These are phyloP conservation scores for Octodon degus DNA, from an alignment of 2,113 vertebrate species.

Conservation along the genomic window DNA sequence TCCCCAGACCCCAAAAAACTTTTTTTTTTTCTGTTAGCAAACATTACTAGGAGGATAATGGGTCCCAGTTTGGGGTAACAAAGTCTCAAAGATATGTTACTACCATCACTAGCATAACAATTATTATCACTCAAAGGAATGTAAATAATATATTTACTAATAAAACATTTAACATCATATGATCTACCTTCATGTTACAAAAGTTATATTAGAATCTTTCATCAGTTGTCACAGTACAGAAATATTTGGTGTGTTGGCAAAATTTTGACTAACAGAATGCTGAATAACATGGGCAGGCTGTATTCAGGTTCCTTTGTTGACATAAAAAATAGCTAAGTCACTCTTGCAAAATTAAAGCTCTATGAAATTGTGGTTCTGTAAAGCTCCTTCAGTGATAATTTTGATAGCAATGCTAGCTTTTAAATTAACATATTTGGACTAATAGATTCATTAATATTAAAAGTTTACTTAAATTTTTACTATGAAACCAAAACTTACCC, in stretches of 20 bases:
- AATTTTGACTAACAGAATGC: conserved; percentile 55
- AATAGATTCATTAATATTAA: conserved; percentile 40
- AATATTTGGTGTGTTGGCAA: background rate
- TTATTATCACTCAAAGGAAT: conserved; percentile 45
- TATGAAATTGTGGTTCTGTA: conserved; percentile 23
- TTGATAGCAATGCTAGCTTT: conserved; percentile 24
- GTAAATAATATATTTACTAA: conserved; percentile 34
- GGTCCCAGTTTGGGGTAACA: conserved; percentile 11
- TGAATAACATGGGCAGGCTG: conserved; percentile 56
- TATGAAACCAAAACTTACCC: conserved; percentile 53
- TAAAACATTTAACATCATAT: conserved; percentile 42
- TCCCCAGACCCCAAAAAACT: background rate
- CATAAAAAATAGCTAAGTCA: conserved; percentile 70
- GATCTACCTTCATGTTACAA: conserved; percentile 20
- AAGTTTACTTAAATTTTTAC: conserved; percentile 43
- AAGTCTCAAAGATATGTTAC: conserved; percentile 20
- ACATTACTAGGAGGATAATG: background rate
- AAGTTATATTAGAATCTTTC: conserved; percentile 53
- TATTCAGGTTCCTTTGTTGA: conserved; percentile 63
- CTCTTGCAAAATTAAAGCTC: conserved; percentile 76
- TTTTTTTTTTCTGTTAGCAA: background rate
- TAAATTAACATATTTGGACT: conserved; percentile 20
- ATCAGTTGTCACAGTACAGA: conserved; percentile 34
- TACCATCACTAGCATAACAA: conserved; percentile 44
- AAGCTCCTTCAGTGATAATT: conserved; percentile 67